These are phyloP conservation scores for Elephas maximus DNA, from an alignment of 2,113 vertebrate species.

Conservation along the genomic window DNA sequence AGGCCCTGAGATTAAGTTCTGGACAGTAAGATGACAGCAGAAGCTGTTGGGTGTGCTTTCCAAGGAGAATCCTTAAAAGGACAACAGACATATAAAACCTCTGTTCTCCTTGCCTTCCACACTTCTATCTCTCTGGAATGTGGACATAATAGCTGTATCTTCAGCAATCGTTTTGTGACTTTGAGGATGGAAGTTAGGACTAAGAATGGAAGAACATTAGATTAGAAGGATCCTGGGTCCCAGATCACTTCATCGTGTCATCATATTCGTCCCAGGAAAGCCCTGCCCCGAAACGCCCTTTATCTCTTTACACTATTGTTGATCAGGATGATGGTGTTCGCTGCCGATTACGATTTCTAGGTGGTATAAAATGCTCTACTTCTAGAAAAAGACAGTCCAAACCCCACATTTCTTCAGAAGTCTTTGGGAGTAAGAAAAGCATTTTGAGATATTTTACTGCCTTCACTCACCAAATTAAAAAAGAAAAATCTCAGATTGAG, in stretches of 20 bases:
- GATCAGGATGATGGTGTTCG: background rate
- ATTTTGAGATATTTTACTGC: background rate
- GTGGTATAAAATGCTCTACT: background rate
- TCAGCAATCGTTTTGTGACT: background rate
- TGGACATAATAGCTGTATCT: background rate
- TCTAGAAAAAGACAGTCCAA: slow-evolving; percentile 34
- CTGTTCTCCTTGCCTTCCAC: background rate
- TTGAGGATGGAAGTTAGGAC: background rate
- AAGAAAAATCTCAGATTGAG: background rate
- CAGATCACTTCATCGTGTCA: background rate
- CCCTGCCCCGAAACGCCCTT: background rate
- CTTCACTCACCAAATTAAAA: slow-evolving; percentile 14
- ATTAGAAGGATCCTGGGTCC: background rate
- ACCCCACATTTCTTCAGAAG: slow-evolving; percentile 16
- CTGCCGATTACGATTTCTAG: background rate
- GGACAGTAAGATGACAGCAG: background rate
- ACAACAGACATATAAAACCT: background rate
- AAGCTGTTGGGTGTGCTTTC: background rate
- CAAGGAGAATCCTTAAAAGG: background rate
- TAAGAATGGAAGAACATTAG: background rate
- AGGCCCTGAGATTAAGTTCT: slow-evolving; percentile 1
- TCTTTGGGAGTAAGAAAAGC: background rate
- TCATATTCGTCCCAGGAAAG: background rate
- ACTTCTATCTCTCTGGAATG: background rate
- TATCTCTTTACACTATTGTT: background rate